A percentile compares a stretch with the other conserved stretches of the same genome.
phyloP scores from a whole-genome alignment of 1,140 invertebrate genomes.

The Rhysida immarginata region DNA sequence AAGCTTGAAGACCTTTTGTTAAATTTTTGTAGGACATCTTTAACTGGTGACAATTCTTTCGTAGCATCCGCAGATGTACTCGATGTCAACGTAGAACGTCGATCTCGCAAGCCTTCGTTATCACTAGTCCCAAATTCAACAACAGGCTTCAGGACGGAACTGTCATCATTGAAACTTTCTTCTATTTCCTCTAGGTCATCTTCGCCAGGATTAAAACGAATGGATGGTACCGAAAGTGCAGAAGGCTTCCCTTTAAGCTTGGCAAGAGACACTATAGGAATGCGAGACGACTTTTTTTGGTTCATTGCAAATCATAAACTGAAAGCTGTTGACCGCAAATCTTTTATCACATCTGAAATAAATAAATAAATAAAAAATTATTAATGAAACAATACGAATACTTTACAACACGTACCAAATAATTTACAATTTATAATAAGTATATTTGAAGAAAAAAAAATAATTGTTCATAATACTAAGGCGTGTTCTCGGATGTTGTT shows the following conservation, averaged over 20 bases:
- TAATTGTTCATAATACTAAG: no score
- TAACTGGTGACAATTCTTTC: neutral
- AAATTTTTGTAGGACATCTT: neutral
- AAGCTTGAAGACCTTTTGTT: neutral
- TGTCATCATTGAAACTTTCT: neutral
- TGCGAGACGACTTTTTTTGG: no score
- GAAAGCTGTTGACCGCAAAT: no score
- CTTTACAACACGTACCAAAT: no score
- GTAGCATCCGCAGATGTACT: neutral
- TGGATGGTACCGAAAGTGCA: neutral
- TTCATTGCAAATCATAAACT: no score
- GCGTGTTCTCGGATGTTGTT: no score
- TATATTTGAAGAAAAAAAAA: no score
- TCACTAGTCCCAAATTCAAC: neutral
- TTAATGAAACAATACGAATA: no score
- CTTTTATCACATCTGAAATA: no score
- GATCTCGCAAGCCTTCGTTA: neutral
- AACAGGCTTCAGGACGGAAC: neutral
- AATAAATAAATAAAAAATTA: no score
- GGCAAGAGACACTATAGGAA: neutral
- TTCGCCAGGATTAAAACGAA: slow-evolving; percentile 4
- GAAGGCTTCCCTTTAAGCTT: slow-evolving; percentile 4
- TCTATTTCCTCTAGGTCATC: neutral
- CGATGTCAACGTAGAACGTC: neutral
- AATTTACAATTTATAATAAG: no score